phyloP scores from a whole-genome alignment of 2,888 invertebrate genomes.

The Cephus rjabovi region DNA sequence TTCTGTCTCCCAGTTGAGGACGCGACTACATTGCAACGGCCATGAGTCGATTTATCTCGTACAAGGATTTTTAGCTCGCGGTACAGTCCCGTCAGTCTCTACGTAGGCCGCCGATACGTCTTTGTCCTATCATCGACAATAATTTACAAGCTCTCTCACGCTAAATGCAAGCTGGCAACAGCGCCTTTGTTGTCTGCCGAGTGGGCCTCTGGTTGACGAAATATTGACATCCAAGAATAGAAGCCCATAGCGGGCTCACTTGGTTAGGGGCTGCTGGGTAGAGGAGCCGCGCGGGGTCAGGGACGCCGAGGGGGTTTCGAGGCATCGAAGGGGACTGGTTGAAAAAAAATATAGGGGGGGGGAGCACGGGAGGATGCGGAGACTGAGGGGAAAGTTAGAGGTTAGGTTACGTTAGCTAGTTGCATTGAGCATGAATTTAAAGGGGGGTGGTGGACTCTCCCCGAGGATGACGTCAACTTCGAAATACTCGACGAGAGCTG shows the following conservation, averaged over 20 bases:
- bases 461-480: conserved; percentile 42
- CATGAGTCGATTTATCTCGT: conserved; percentile 45
- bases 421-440: conserved; percentile 42
- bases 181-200: conserved; percentile 51
- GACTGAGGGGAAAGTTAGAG: conserved; percentile 68
- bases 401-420: conserved; percentile 48
- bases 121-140: conserved; percentile 33
- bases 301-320: conserved; percentile 7
- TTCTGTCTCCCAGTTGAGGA: conserved; percentile 32
- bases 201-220: conserved; percentile 60
- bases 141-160: conserved; percentile 38
- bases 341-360: conserved; percentile 17
- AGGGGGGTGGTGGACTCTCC: conserved; percentile 35
- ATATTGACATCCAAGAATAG: conserved; percentile 65
- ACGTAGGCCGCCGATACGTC: neutral
- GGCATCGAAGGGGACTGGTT: conserved; percentile 2
- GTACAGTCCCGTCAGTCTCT: neutral
- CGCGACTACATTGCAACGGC: conserved; percentile 36
- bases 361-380: conserved; percentile 66
- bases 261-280: conserved; percentile 23
- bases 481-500: conserved; percentile 5
- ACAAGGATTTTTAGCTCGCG: conserved; percentile 36
- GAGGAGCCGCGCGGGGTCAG: neutral
- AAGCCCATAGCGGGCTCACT: conserved; percentile 50
- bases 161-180: conserved; percentile 22